These are phyloP conservation scores for Acrobasis consociella DNA, from an alignment of 2,888 invertebrate species.

Conservation along the genomic window DNA sequence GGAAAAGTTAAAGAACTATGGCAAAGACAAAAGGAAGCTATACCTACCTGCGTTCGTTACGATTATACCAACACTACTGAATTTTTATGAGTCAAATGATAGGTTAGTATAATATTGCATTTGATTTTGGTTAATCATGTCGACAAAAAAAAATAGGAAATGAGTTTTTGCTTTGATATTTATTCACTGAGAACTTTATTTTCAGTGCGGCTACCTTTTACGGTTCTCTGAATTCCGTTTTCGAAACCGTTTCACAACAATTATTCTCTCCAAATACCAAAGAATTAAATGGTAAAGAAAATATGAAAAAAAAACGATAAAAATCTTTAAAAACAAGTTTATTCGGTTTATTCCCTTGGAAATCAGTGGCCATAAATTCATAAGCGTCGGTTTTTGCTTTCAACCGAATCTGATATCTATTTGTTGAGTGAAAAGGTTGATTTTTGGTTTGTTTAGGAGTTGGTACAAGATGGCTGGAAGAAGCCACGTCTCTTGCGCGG, in stretches of 20 bases:
- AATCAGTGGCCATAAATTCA: conserved; percentile 20
- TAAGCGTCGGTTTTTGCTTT: conserved; percentile 13
- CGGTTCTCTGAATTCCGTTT: neutral
- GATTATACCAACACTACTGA: too few relatives aligned
- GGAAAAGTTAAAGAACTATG: too few relatives aligned
- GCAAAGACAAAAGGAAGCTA: too few relatives aligned
- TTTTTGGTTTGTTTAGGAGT: neutral
- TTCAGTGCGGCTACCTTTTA: neutral
- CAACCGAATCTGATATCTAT: conserved; percentile 9
- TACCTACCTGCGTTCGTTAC: too few relatives aligned
- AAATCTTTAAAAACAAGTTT: conserved; percentile 20
- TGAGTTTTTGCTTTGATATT: neutral
- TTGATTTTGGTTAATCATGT: too few relatives aligned
- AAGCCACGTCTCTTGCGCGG: conserved; percentile 41
- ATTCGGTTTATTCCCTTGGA: conserved; percentile 19
- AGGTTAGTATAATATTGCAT: too few relatives aligned
- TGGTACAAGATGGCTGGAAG: conserved; percentile 30
- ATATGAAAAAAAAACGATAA: conserved; percentile 22
- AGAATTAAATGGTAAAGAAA: conserved; percentile 12
- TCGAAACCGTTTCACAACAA: neutral
- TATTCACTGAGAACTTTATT: neutral
- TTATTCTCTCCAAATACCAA: conserved; percentile 8
- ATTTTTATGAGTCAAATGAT: too few relatives aligned
- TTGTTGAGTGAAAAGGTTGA: neutral
- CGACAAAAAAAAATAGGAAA: too few relatives aligned